Conservation (phyloP, 2,797 vertebrate species). For the Triplophysa bombifrons region DNA sequence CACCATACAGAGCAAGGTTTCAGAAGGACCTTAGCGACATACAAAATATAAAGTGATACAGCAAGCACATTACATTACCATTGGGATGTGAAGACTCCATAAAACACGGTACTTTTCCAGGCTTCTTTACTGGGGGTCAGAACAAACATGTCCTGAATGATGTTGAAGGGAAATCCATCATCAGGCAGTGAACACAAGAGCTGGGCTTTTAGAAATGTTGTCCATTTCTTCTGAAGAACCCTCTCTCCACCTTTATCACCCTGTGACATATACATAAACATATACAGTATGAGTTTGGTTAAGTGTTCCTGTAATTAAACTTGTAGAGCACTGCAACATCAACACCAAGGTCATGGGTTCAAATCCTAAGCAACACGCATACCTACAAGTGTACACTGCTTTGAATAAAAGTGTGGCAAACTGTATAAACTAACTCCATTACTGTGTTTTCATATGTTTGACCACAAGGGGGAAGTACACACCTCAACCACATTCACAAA, state of each 20-base stretch:
- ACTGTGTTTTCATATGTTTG: background rate
- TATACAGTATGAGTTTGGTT: background rate
- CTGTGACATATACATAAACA: conserved; percentile 67
- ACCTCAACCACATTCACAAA: background rate
- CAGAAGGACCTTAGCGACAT: too few species aligned
- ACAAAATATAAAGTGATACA: too few species aligned
- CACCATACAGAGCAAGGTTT: too few species aligned
- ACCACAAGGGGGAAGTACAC: conserved; percentile 62
- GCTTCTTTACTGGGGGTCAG: conserved; percentile 81
- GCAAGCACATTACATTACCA: conserved; percentile 74
- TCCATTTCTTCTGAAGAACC: conserved; percentile 97
- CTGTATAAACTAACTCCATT: background rate
- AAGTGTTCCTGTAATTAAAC: background rate
- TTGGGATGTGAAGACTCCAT: conserved; percentile 95
- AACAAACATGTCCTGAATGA: conserved; percentile 94
- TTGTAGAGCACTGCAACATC: background rate
- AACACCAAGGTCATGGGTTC: background rate
- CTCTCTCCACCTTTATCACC: conserved; percentile 93
- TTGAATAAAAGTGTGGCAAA: background rate
- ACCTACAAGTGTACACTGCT: background rate
- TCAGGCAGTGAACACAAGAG: conserved; percentile 89
- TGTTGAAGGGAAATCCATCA: conserved; percentile 95
- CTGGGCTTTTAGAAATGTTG: conserved; percentile 94
- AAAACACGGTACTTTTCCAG: conserved; percentile 89
- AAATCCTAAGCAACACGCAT: background rate